Percentiles rank a stretch among this genome's conserved stretches.
Evolutionary conservation across 2,113 vertebrate species (phyloP).

Genomic region (Nymphicus hollandicus): DNA sequence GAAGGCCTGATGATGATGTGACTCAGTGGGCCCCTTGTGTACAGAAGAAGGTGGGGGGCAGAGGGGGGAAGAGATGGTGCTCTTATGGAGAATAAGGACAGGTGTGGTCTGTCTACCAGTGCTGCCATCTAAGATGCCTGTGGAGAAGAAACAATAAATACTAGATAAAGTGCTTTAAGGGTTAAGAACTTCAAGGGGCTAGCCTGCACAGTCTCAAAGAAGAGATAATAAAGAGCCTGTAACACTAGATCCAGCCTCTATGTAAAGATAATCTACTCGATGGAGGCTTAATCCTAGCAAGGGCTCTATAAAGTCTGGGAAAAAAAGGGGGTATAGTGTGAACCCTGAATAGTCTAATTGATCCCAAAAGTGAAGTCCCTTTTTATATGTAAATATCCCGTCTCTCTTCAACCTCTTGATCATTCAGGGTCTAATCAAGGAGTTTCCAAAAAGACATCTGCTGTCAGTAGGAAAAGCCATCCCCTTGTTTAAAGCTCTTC

Average conservation of each 20-base stretch:
- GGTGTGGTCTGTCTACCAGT: slow-evolving; percentile 16
- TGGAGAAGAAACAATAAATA: slow-evolving; percentile 69
- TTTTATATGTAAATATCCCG: slow-evolving; percentile 49
- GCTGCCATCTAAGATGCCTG: slow-evolving; percentile 50
- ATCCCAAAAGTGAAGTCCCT: slow-evolving; percentile 30
- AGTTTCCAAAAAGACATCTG: slow-evolving; percentile 34
- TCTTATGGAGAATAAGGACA: neutral
- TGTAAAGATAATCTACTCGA: slow-evolving; percentile 66
- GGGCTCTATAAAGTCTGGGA: slow-evolving; percentile 19
- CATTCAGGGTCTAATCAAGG: slow-evolving; percentile 36
- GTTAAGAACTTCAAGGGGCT: slow-evolving; percentile 65
- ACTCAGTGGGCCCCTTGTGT: neutral
- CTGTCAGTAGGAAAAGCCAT: slow-evolving; percentile 11
- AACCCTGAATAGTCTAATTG: slow-evolving; percentile 48
- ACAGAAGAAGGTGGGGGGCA: neutral
- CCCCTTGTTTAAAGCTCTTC: neutral
- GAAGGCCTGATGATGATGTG: neutral
- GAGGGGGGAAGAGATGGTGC: neutral
- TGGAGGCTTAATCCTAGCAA: slow-evolving; percentile 60
- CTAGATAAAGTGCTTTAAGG: slow-evolving; percentile 57
- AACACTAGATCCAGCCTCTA: slow-evolving; percentile 56
- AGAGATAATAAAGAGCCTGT: slow-evolving; percentile 62
- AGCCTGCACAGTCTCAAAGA: slow-evolving; percentile 53
- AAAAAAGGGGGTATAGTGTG: slow-evolving; percentile 18
- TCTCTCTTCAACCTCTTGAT: slow-evolving; percentile 35